phyloP scores from a whole-genome alignment of 2,113 vertebrate genomes.

The Toxotes jaculatrix region DNA sequence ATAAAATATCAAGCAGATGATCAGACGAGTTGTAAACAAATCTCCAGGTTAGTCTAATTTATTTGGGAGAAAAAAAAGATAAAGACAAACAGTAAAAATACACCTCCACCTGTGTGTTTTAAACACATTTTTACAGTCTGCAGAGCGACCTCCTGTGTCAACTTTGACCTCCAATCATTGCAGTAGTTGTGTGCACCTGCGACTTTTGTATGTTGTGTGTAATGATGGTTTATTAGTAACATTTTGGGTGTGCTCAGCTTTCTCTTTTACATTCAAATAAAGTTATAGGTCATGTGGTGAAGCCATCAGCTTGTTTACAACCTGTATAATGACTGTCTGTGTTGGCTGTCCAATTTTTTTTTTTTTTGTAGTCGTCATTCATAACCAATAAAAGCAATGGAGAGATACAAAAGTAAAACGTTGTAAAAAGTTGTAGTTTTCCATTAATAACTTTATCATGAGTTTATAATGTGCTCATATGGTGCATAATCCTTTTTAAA shows the following conservation, averaged over 20 bases:
- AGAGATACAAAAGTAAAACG: not conserved
- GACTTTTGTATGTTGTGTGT: not conserved
- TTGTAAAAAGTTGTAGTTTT: not conserved
- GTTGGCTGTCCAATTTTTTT: not conserved
- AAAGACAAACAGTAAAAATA: no score
- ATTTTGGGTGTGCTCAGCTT: not conserved
- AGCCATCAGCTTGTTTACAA: not conserved
- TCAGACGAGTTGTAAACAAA: no score
- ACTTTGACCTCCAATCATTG: not conserved
- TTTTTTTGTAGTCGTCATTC: no score
- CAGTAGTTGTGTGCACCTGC: not conserved
- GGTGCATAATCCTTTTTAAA: not conserved
- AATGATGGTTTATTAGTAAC: not conserved
- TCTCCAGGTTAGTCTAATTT: no score
- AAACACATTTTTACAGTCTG: not conserved
- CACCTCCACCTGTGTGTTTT: no score
- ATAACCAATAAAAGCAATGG: no score
- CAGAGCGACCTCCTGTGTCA: not conserved
- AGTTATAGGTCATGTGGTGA: not conserved
- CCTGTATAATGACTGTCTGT: not conserved
- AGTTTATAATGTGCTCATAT: not conserved
- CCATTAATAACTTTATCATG: not conserved
- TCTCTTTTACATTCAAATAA: no score
- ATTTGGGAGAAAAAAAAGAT: no score
- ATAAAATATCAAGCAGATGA: slow-evolving; percentile 43